Percentiles rank a stretch among this genome's conserved stretches.
Evolutionary conservation across 1,140 invertebrate species (phyloP).

Genomic region (Pollicipes pollicipes): DNA sequence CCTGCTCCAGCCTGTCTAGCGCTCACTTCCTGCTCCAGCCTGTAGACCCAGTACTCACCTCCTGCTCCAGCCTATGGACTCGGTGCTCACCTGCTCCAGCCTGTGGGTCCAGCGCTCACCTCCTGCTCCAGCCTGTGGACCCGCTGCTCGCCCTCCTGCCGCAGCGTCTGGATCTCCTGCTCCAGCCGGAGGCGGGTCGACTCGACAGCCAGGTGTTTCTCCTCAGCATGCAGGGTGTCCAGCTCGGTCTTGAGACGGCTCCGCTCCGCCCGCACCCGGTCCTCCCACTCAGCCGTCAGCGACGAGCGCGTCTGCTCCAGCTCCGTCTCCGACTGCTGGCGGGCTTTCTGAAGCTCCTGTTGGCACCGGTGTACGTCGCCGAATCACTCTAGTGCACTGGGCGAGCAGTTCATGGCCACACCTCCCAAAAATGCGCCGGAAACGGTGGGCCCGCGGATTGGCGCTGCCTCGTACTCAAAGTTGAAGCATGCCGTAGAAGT

Average conservation of each 20-base stretch:
- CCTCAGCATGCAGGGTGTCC: slow-evolving; percentile 38
- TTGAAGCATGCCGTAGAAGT: too few species aligned
- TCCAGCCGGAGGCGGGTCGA: slow-evolving; percentile 25
- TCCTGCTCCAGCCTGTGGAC: background rate
- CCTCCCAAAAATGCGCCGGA: too few species aligned
- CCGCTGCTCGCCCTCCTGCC: slow-evolving; percentile 19
- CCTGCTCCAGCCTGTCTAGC: too few species aligned
- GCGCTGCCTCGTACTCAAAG: too few species aligned
- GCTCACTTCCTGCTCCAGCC: too few species aligned
- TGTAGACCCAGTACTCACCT: too few species aligned
- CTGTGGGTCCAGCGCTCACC: background rate
- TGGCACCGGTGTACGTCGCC: too few species aligned
- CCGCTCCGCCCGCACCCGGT: slow-evolving; percentile 28
- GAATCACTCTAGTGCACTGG: too few species aligned
- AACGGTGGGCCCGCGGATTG: too few species aligned
- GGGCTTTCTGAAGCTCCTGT: slow-evolving; percentile 7
- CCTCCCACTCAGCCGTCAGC: slow-evolving; percentile 26
- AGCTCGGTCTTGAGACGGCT: slow-evolving; percentile 38
- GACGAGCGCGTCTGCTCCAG: background rate
- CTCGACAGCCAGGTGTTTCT: slow-evolving; percentile 34
- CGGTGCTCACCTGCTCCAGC: too few species aligned
- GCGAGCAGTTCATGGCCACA: too few species aligned
- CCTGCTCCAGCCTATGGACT: background rate
- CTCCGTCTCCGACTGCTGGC: background rate
- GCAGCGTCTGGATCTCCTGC: slow-evolving; percentile 25